A percentile compares a stretch with the other conserved stretches of the same genome.
Conservation (phyloP, 2,113 vertebrate species). For the Xenopus borealis region DNA sequence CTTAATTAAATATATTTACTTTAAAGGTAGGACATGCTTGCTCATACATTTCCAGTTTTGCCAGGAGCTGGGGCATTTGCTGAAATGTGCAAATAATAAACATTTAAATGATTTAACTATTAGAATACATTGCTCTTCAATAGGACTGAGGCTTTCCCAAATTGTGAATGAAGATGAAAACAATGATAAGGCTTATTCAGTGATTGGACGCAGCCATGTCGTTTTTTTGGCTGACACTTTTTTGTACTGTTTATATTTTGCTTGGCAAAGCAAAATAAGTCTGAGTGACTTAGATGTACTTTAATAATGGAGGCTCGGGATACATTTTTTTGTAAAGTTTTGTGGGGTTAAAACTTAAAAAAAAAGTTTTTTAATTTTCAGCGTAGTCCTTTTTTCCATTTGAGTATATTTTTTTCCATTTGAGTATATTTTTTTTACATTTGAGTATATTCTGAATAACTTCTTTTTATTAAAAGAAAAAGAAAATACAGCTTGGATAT, state of each 20-base stretch:
- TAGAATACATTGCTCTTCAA: conserved; percentile 59
- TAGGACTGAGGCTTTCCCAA: conserved; percentile 73
- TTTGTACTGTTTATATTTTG: conserved; percentile 99
- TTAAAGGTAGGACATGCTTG: background rate
- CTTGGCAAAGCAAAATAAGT: conserved; percentile 94
- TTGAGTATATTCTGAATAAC: no score
- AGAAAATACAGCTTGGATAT: no score
- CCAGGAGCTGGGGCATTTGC: conserved; percentile 29
- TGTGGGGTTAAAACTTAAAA: conserved; percentile 25
- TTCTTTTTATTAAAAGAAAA: no score
- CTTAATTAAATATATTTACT: background rate
- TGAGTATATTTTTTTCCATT: no score
- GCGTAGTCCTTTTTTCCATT: no score
- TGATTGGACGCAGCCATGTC: conserved; percentile 83
- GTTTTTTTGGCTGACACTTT: conserved; percentile 95
- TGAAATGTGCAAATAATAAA: conserved; percentile 57
- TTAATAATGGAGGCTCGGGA: conserved; percentile 74
- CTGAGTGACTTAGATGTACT: conserved; percentile 94
- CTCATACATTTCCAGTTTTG: no score
- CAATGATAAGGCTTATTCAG: conserved; percentile 84
- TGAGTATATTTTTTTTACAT: no score
- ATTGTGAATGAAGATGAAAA: conserved; percentile 87
- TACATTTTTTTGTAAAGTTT: conserved; percentile 44
- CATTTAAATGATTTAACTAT: conserved; percentile 61
- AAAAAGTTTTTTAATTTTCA: no score